Base-by-base conservation (phyloP, 2,888 invertebrate genomes). In the Ophonus ardosiacus region DNA sequence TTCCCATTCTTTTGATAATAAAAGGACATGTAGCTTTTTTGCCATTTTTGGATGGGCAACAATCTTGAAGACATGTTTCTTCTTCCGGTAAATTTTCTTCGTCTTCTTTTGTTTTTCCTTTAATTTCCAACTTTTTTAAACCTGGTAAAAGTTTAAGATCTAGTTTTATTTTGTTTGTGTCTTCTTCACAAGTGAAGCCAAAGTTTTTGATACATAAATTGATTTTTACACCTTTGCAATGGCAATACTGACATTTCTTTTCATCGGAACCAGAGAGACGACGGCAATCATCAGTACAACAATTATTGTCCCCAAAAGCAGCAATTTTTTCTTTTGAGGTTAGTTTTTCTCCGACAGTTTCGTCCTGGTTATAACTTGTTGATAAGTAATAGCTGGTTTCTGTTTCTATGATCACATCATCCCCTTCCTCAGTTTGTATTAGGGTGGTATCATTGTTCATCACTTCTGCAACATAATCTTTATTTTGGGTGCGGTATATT, bases 151-250 rank as follows among this genome's bases (percentile, higher is more conserved):
- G 5, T 13, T 74, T 74, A 1, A 74, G 8, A 18, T 43, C 43
- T n/a, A 74, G 43, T 43, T 18, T 51, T 51, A 51, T 51, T 51
- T 51, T 51, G 13, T 74, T 17, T 74, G 17, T 7, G 0, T 74
- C 43, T 18, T 43, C 18, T 5, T 5, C 31, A 38, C 6, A 6
- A 15, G 31, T 68, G 8, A 68, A 24, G 4, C 68, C 68, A 17
- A 74, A 40, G 18, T 43, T 74, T n/a, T 74, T 74, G 13, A 74
- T 74, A n/a, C 40, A 74, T 74, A 74, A 24, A 40, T 43, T 74
- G 18, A 74, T 74, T 43, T 74, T 74, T 0, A 74, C 0, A 7
- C 71, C 71, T 7, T 15, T 15, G 40, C 71, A 74, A 40, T 17
- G 18, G 8, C 71, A 74, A 43, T 40, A 18, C 7, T 51, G 43